Conservation (phyloP, 2,797 vertebrate species). For the Etheostoma perlongum region DNA sequence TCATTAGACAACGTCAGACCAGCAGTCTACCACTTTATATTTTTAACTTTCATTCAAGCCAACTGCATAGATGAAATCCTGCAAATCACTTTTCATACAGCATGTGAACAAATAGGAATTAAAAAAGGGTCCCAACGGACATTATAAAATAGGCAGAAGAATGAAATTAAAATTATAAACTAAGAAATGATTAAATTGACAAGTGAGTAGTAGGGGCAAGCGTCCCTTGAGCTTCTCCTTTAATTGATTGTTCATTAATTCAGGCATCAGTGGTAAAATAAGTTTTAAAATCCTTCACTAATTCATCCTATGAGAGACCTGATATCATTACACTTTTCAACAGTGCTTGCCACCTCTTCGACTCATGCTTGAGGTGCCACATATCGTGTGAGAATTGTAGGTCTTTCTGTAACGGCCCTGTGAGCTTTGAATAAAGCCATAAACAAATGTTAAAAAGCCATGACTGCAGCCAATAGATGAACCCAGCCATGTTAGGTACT, state of each 20-base stretch:
- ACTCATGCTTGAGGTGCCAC: neutral
- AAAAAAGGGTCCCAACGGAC: neutral
- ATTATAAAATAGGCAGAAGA: neutral
- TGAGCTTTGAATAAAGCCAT: neutral
- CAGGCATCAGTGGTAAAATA: neutral
- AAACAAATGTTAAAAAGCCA: neutral
- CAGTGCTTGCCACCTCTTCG: neutral
- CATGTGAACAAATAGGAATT: neutral
- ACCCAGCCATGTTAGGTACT: neutral
- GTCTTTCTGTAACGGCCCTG: neutral
- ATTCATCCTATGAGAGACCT: neutral
- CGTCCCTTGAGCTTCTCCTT: neutral
- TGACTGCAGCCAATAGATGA: neutral
- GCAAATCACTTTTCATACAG: neutral
- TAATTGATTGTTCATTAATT: slow-evolving; percentile 8
- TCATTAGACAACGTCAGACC: neutral
- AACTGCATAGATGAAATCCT: neutral
- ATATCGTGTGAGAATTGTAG: neutral
- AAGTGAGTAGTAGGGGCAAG: neutral
- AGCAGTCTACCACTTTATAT: neutral
- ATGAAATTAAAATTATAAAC: neutral
- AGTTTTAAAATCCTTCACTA: neutral
- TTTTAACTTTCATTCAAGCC: neutral
- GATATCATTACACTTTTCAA: neutral
- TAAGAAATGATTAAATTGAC: neutral